A percentile compares a stretch with the other conserved stretches of the same genome.
Evolutionary conservation across 1,140 invertebrate genomes (phyloP).

Genomic region (Oryzaephilus surinamensis): DNA sequence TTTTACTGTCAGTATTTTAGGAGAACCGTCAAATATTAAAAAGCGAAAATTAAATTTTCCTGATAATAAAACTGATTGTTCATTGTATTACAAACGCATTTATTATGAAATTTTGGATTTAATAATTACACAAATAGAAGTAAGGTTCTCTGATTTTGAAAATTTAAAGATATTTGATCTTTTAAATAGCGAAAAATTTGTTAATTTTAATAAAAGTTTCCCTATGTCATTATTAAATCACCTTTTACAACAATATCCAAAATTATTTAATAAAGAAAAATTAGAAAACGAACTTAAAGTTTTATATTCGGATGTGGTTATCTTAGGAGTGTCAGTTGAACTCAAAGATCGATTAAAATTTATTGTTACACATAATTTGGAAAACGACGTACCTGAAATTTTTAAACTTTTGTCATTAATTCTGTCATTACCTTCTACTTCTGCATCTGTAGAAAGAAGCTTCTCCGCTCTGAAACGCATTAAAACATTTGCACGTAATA

Average conservation of each 20-base stretch:
- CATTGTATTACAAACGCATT: no score
- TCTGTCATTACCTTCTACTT: constrained; percentile 7
- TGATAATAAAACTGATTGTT: no score
- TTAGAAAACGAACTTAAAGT: constrained; percentile 6
- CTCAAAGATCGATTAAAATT: constrained; percentile 3
- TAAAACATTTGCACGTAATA: constrained; percentile 5
- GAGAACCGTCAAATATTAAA: constrained; percentile 2
- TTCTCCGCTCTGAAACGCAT: constrained; percentile 6
- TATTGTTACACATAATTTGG: constrained; percentile 2
- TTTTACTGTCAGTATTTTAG: constrained; percentile 1
- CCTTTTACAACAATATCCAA: constrained; percentile 2
- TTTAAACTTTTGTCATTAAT: constrained; percentile 7
- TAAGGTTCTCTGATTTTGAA: background rate
- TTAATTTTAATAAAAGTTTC: background rate
- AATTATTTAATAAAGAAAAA: constrained; percentile 6
- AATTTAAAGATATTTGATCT: constrained; percentile 3
- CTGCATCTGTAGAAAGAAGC: constrained; percentile 8
- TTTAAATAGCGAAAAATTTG: constrained; percentile 3
- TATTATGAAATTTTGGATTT: no score
- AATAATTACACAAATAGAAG: constrained; percentile 6
- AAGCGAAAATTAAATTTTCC: constrained; percentile 4
- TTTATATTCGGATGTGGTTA: constrained; percentile 4
- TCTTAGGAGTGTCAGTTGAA: background rate
- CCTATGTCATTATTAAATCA: background rate
- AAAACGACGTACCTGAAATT: constrained; percentile 5